Conservation (phyloP, 2,888 invertebrate species). For the Branchinecta sandiegonensis region DNA sequence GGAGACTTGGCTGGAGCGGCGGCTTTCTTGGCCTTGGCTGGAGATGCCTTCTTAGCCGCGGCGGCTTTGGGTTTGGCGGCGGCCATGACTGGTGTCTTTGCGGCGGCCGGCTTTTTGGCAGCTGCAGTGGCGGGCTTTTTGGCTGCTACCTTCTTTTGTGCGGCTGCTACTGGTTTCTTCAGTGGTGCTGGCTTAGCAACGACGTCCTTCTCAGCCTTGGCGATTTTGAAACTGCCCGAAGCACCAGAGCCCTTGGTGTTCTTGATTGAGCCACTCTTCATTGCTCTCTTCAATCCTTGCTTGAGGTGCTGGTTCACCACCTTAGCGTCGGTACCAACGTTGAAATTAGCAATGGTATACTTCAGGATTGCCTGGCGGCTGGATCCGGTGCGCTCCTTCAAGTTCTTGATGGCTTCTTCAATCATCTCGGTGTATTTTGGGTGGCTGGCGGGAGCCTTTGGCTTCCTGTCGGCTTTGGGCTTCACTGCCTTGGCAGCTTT, state of each 20-base stretch:
- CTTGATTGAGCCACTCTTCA: neutral
- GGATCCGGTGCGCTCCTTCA: conserved; percentile 42
- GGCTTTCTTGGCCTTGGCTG: too few relatives aligned
- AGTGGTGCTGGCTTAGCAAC: conserved; percentile 18
- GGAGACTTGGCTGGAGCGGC: too few relatives aligned
- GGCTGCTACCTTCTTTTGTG: too few relatives aligned
- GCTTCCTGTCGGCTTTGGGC: conserved; percentile 26
- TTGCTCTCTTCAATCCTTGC: too few relatives aligned
- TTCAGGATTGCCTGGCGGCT: conserved; percentile 47
- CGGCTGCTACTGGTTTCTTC: neutral
- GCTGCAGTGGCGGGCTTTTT: too few relatives aligned
- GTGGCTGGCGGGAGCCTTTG: conserved; percentile 31
- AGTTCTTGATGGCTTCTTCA: conserved; percentile 36
- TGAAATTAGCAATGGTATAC: conserved; percentile 45
- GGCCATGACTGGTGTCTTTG: too few relatives aligned
- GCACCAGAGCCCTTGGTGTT: conserved; percentile 23
- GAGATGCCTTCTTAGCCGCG: too few relatives aligned
- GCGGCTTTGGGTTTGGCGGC: too few relatives aligned
- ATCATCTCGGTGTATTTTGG: conserved; percentile 44
- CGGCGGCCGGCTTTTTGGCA: too few relatives aligned
- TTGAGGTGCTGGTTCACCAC: too few relatives aligned
- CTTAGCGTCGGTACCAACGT: conserved; percentile 40
- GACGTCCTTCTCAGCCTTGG: conserved; percentile 3
- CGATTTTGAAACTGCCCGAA: conserved; percentile 25
- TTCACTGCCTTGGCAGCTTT: conserved; percentile 24